Percentiles rank a stretch among this genome's conserved stretches.
Evolutionary conservation across 1,140 invertebrate species (phyloP).

Genomic region (Nautilus pompilius): DNA sequence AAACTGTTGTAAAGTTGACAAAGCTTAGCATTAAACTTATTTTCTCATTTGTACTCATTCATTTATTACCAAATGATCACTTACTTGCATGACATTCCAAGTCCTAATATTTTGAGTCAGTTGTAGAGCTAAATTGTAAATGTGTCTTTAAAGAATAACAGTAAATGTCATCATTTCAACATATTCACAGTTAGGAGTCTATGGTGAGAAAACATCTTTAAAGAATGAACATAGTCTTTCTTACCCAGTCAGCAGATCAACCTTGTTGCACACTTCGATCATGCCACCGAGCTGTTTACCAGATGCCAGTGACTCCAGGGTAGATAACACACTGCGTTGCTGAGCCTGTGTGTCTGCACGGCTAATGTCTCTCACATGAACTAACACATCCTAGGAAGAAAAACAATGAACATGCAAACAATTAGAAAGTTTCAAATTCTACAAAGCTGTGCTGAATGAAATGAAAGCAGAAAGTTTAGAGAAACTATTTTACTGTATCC

Average conservation of each 20-base stretch:
- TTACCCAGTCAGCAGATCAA: constrained; percentile 60
- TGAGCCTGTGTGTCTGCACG: constrained; percentile 74
- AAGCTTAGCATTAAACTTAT: too few species aligned
- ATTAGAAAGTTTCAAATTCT: not conserved
- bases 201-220: not conserved
- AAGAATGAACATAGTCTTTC: constrained; percentile 14
- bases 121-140: not conserved
- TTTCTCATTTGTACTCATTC: too few species aligned
- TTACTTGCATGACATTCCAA: not conserved
- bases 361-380: constrained; percentile 80
- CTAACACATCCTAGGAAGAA: constrained; percentile 69
- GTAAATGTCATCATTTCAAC: not conserved
- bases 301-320: constrained; percentile 64
- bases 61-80: not conserved
- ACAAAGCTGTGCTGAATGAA: too few species aligned
- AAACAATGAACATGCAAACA: not conserved
- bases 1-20: too few species aligned
- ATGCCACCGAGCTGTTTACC: constrained; percentile 62
- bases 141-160: not conserved
- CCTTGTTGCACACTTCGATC: constrained; percentile 81
- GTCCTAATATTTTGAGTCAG: not conserved
- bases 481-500: not conserved
- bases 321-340: constrained; percentile 68
- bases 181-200: not conserved
- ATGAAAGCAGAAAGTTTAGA: too few species aligned